phyloP scores from a whole-genome alignment of 2,888 invertebrate genomes.

The Sussaba pulchella region DNA sequence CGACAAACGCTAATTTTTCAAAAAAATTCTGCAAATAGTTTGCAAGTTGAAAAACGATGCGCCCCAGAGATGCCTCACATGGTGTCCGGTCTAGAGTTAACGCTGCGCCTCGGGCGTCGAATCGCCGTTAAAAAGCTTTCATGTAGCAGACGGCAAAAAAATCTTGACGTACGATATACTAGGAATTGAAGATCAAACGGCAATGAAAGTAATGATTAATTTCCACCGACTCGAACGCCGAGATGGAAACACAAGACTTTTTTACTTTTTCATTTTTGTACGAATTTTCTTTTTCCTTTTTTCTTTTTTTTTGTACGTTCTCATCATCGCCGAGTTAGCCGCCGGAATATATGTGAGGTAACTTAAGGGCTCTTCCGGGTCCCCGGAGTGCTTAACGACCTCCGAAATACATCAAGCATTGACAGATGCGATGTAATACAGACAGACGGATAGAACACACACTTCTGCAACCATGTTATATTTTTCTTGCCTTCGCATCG shows the following conservation, averaged over 20 bases:
- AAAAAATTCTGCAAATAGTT: no score
- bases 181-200: constrained; percentile 10
- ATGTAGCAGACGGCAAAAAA: not conserved
- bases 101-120: not conserved
- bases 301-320: not conserved
- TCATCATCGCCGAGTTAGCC: not conserved
- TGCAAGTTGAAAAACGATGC: no score
- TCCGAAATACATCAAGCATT: not conserved
- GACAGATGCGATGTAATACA: not conserved
- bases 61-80: no score
- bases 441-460: not conserved
- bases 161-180: not conserved
- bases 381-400: constrained; percentile 10
- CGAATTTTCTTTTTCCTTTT: not conserved
- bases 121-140: no score
- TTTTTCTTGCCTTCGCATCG: not conserved
- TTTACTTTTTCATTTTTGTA: not conserved
- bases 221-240: not conserved
- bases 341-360: not conserved
- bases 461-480: not conserved
- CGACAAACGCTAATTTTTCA: no score
- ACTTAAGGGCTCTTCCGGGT: not conserved
- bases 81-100: no score
- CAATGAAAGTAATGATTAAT: not conserved
- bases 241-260: not conserved